These are phyloP conservation scores for Artibeus jamaicensis DNA, from an alignment of 2,797 vertebrate species.

Conservation along the genomic window DNA sequence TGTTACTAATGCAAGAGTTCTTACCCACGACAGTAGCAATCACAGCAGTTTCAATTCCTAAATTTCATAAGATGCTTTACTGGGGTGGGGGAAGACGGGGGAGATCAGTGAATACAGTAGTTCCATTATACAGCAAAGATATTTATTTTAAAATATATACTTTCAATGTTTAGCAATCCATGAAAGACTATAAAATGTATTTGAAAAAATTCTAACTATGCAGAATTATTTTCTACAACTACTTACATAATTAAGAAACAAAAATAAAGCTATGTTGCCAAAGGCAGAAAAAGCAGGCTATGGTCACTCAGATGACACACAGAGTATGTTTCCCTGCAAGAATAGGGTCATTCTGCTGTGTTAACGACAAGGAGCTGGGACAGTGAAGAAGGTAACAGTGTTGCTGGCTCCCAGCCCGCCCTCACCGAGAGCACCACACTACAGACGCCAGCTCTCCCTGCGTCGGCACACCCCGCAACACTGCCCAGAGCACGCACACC, in stretches of 20 bases:
- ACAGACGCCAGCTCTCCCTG: background rate
- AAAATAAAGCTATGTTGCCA: background rate
- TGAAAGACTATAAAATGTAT: conserved; percentile 8
- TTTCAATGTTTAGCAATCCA: background rate
- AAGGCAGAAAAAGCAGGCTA: background rate
- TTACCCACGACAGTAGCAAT: background rate
- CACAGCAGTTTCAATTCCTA: conserved; percentile 2
- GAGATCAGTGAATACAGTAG: background rate
- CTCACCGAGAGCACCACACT: background rate
- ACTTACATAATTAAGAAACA: background rate
- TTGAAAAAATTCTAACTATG: background rate
- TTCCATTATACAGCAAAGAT: background rate
- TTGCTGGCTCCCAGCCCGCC: background rate
- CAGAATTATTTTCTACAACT: background rate
- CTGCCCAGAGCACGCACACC: background rate
- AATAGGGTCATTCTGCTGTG: background rate
- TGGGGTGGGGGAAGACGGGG: background rate
- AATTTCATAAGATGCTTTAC: background rate
- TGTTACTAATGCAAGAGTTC: background rate
- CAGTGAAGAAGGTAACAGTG: background rate
- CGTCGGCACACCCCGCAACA: accelerated
- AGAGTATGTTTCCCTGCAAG: background rate
- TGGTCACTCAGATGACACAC: background rate
- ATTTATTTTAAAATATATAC: background rate
- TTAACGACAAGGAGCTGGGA: background rate